These are phyloP conservation scores for Semaprochilodus insignis DNA, from an alignment of 2,797 vertebrate species.

Conservation along the genomic window DNA sequence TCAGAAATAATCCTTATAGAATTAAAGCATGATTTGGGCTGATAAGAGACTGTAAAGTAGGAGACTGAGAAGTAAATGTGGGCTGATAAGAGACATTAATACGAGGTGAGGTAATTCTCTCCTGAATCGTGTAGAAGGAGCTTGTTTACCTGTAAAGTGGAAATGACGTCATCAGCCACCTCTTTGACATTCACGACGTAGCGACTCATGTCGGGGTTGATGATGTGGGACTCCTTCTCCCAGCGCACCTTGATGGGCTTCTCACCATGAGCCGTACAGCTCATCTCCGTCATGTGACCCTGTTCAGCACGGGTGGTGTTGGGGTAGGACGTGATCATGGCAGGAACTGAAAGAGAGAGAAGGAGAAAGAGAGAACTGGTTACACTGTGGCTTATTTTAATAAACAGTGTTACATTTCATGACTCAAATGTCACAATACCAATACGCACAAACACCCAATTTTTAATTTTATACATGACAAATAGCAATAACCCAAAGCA, in stretches of 20 bases:
- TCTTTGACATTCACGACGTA: constrained; percentile 96
- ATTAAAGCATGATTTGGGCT: too few relatives aligned
- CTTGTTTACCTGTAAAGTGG: constrained; percentile 88
- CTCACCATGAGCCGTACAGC: constrained; percentile 95
- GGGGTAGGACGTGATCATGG: constrained; percentile 98
- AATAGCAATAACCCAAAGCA: too few relatives aligned
- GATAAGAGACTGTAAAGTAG: too few relatives aligned
- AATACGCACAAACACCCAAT: too few relatives aligned
- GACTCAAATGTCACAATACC: too few relatives aligned
- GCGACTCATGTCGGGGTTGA: constrained; percentile 97
- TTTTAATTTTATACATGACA: too few relatives aligned
- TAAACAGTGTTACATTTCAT: neutral
- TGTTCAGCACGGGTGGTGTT: constrained; percentile 97
- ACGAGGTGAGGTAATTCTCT: too few relatives aligned
- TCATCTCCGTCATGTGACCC: constrained; percentile 97
- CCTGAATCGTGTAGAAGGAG: neutral
- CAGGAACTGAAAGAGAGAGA: constrained; percentile 83
- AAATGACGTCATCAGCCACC: constrained; percentile 93
- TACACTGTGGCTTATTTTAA: constrained; percentile 57
- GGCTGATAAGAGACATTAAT: too few relatives aligned
- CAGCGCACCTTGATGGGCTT: constrained; percentile 99
- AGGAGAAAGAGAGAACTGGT: constrained; percentile 1
- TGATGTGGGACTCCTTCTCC: constrained; percentile 98
- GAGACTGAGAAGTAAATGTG: too few relatives aligned
- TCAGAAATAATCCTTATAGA: too few relatives aligned